phyloP scores from a whole-genome alignment of 1,140 invertebrate species.

The Zaprionus capensis region DNA sequence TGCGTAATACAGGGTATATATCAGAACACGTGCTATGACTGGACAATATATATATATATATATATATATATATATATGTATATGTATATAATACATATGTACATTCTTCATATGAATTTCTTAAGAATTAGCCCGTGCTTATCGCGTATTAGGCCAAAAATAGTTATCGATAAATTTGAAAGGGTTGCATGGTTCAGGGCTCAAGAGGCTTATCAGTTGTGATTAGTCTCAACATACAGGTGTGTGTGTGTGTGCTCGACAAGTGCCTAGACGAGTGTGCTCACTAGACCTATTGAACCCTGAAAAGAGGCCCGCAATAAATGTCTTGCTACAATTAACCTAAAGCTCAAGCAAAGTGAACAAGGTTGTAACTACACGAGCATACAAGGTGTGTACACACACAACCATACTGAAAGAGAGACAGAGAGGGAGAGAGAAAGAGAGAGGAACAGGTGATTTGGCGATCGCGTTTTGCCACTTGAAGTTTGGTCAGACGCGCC shows the following conservation, averaged over 20 bases:
- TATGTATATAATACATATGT: no score
- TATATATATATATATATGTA: no score
- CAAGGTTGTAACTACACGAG: slow-evolving; percentile 1
- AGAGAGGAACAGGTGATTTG: slow-evolving; percentile 5
- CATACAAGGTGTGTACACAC: neutral
- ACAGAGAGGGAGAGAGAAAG: neutral
- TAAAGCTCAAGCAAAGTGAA: neutral
- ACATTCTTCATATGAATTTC: no score
- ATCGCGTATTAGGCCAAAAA: neutral
- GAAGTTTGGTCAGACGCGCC: slow-evolving; percentile 31
- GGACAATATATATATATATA: no score
- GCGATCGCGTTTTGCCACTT: slow-evolving; percentile 32
- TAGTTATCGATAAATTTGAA: neutral
- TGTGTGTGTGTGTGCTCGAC: neutral
- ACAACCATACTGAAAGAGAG: neutral
- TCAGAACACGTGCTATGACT: neutral
- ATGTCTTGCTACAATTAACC: neutral
- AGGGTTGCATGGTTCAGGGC: slow-evolving; percentile 4
- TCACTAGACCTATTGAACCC: slow-evolving; percentile 3
- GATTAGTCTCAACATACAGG: neutral
- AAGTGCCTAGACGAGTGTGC: neutral
- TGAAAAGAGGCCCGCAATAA: neutral
- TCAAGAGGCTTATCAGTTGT: slow-evolving; percentile 23
- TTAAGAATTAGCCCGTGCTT: neutral
- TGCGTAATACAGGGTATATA: neutral